Evolutionary conservation across 2,797 vertebrate species (phyloP).

Genomic region (Epinephelus malabaricus): DNA sequence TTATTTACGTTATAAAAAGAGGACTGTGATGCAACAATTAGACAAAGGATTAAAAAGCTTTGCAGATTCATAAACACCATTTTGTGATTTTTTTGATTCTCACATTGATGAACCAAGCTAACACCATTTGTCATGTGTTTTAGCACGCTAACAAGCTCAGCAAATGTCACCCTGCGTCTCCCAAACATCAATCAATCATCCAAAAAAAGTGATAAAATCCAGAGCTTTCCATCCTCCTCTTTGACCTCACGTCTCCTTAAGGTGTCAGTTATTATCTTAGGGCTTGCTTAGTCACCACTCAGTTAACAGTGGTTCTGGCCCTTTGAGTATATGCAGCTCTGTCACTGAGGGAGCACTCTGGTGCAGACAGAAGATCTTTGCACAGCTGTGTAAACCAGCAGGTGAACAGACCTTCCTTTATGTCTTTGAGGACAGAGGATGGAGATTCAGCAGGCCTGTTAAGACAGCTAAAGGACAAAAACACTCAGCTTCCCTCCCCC

Average conservation of each 20-base stretch:
- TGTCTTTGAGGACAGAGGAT: conserved; percentile 20
- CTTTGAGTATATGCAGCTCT: not conserved
- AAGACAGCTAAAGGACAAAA: conserved; percentile 45
- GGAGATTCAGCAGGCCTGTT: conserved; percentile 40
- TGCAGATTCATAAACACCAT: not conserved
- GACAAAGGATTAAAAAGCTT: too few species aligned
- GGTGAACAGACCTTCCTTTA: conserved; percentile 10
- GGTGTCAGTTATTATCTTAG: not conserved
- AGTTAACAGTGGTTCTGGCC: not conserved
- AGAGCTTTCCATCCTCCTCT: not conserved
- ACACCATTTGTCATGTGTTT: not conserved
- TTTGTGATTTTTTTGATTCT: not conserved
- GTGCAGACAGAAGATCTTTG: not conserved
- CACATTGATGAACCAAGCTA: not conserved
- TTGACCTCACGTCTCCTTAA: not conserved
- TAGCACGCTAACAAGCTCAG: not conserved
- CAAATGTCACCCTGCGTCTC: not conserved
- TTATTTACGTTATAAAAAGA: not conserved
- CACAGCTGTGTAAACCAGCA: not conserved
- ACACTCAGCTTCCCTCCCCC: conserved; percentile 34
- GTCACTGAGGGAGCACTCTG: not conserved
- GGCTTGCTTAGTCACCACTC: not conserved
- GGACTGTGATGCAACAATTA: not conserved
- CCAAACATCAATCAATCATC: too few species aligned
- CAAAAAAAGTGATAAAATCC: not conserved